Evolutionary conservation across 2,888 invertebrate genomes (phyloP), one percentile per base, ranked within the genome.

Genomic region (Dorcus parallelipipedus): DNA sequence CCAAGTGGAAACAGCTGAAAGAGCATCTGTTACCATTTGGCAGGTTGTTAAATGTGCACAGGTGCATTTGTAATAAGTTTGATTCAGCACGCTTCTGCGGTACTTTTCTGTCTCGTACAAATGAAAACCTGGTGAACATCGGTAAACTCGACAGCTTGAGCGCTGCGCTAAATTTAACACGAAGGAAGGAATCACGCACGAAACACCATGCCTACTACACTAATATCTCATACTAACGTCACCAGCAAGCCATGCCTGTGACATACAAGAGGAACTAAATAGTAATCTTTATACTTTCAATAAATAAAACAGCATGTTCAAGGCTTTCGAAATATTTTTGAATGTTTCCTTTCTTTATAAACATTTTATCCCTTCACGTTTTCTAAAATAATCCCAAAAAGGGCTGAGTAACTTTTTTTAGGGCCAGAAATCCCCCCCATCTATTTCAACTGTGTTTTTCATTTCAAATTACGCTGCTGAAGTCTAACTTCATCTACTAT

Each of bases 31-130:
- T 53, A 60, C 50, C 52, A 56, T 67, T 67, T 68, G 66, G 65
- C 67, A 64, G 61, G 56, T 63, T 56, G 62, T 60, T 56, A 61
- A 64, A 58, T 64, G 67, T 67, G 64, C 63, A 68, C 64, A 63
- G 62, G 62, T 66, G 64, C 59, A 56, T 45, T 54, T 58, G 51
- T 55, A 63, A 52, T 52, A 53, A 40, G 23, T 50, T 53, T 59
- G 59, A 64, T 63, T 59, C 60, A 59, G 59, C 65, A 59, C 55
- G 58, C 56, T 55, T 55, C 56, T 51, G 26, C 49, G 39, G 41
- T 47, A 42, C 23, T 45, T 20, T 23, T 45, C 45, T 45, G 9
- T 17, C 45, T 45, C 14, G 2, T 9, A 45, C 45, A 7, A 33
- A 33, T 10, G 45, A 20, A 50, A 50, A 50, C 57, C 48, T 20